Evolutionary conservation across 2,113 vertebrate species (phyloP), one percentile per base, ranked within the genome.

Genomic region (Fulica atra): DNA sequence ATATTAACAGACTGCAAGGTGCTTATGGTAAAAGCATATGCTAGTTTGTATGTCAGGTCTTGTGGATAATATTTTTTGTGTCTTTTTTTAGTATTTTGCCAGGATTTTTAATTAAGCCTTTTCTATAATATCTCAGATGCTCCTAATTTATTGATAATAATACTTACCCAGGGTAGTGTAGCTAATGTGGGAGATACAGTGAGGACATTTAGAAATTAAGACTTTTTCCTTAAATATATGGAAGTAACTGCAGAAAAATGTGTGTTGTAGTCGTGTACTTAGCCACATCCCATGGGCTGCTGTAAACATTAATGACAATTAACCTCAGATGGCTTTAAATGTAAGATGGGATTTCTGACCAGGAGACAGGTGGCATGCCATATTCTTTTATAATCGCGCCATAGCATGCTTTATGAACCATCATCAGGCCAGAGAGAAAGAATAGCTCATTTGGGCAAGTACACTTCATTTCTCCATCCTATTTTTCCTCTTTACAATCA

Each of bases 341-440:
- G 48, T 76, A 70, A 86, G 81, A 80, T 86, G 80, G n/a, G 42
- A 53, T 86, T 96, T 95, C 82, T 96, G 90, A 90, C 93, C 95
- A 77, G 72, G 87, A 84, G 90, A 66, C 76, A 95, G 95, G 96
- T 94, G 90, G 73, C 74, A 44, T 73, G 33, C 88, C 57, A 24
- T 93, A 92, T 92, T 92, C 88, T 94, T 97, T 96, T 96, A 73
- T 92, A 91, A 82, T 85, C 6, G 10, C 65, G 63, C 93, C 88
- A 91, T 82, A 92, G 86, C 91, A 96, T 94, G 88, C 86, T 97
- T 97, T 96, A 93, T 96, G 95, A 95, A 73, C 86, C 95, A 61
- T 95, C 50, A 59, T 65, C 70, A 87, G 2, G 3, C 61, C 57
- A 72, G 80, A 93, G 69, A 76, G 61, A 76, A 91, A 78, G 73